Evolutionary conservation across 2,888 invertebrate genomes (phyloP), one percentile per base, ranked within the genome.

Genomic region (Melanophora roralis): DNA sequence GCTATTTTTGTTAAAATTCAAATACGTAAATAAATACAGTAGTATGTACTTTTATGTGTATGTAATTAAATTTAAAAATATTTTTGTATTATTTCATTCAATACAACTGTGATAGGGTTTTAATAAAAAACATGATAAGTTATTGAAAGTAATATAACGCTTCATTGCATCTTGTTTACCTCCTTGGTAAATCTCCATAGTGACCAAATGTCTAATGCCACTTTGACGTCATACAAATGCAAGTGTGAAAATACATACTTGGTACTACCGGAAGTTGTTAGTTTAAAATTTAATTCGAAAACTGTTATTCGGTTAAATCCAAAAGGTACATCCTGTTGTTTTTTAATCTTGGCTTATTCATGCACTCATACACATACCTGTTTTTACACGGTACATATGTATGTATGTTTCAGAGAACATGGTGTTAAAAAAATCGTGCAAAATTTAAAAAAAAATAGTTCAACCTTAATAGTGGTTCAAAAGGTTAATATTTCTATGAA

Each of bases 91-190:
- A 43, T 55, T 57, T 64, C 8, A 23, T 51, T 43, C 8, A 57
- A 64, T 11, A 49, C n/a, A 16, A 72, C 38, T 80, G 67, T 68
- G 80, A 76, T 59, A 53, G 57, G 40, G 55, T 72, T 72, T 60
- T 16, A 76, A 68, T 72, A 38, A 75, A 80, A 76, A 76, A 76
- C 79, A 72, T 80, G 75, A 80, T 80, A 49, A 65, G 45, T 75
- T 76, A 72, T 72, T 57, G 40, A 68, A 76, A 76, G 62, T 64
- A 68, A 67, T 57, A 73, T 76, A 76, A 73, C 80, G 80, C 76
- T 80, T 76, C 43, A 80, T 72, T 80, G 76, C 76, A 80, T 80
- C 76, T 76, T 80, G 80, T 80, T 80, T 76, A 80, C 76, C 62
- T 34, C 65, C 79, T 57, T 64, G 72, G 53, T 14, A 57, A 73